Evolutionary conservation across 2,113 vertebrate species (phyloP).

Genomic region (Tylochromis polylepis): DNA sequence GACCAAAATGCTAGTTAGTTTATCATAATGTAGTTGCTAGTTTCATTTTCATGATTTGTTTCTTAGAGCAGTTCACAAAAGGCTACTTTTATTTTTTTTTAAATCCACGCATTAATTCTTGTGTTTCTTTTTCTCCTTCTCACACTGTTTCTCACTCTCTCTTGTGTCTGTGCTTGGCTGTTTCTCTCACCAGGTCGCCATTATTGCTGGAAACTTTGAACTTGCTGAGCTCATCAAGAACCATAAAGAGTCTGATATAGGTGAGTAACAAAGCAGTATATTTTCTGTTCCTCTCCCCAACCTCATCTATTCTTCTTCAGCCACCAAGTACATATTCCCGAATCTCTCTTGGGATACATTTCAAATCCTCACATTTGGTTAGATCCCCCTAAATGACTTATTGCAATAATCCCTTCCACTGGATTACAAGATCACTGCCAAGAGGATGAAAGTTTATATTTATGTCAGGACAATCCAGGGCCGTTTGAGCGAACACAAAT

Average conservation of each 20-base stretch:
- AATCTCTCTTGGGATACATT: conserved; percentile 43
- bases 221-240: conserved; percentile 94
- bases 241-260: conserved; percentile 88
- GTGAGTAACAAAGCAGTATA: conserved; percentile 70
- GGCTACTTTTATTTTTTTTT: neutral
- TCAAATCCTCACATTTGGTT: conserved; percentile 28
- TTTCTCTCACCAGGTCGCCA: conserved; percentile 83
- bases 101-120: neutral
- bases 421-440: conserved; percentile 24
- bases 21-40: neutral
- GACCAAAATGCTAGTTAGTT: neutral
- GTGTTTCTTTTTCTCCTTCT: neutral
- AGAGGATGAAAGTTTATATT: conserved; percentile 41
- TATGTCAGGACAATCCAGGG: neutral
- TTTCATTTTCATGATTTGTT: neutral
- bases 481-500: neutral
- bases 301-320: neutral
- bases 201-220: conserved; percentile 96
- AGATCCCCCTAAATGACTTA: conserved; percentile 27
- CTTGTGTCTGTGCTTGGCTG: neutral
- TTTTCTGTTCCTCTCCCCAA: neutral
- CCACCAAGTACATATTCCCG: neutral
- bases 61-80: neutral
- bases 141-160: neutral
- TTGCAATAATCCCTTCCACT: conserved; percentile 13